Conservation (phyloP, 2,888 invertebrate species). For the Gasteruption jaculator region DNA sequence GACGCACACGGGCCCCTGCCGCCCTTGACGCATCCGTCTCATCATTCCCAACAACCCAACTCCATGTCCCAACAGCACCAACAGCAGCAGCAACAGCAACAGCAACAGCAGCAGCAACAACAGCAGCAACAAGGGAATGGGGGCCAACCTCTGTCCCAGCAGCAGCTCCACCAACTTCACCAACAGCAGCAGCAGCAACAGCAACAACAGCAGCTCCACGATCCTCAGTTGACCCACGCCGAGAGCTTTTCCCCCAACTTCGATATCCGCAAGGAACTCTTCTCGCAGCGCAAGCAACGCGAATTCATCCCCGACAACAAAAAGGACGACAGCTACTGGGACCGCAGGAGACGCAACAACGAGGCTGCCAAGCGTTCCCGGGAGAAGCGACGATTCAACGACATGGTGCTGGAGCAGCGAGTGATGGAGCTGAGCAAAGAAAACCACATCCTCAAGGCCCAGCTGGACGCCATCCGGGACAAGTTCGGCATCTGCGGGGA, state of each 20-base stretch:
- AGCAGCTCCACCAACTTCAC: slow-evolving; percentile 24
- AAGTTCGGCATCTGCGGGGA: slow-evolving; percentile 89
- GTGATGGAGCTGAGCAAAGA: slow-evolving; percentile 93
- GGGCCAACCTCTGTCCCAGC: slow-evolving; percentile 25
- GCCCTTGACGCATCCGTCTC: slow-evolving; percentile 40
- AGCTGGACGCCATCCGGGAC: slow-evolving; percentile 87
- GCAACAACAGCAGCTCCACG: slow-evolving; percentile 39
- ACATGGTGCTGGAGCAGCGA: slow-evolving; percentile 92
- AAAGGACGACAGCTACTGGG: slow-evolving; percentile 98
- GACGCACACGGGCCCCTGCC: slow-evolving; percentile 38
- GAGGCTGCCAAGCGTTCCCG: slow-evolving; percentile 95
- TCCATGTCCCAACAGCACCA: slow-evolving; percentile 34
- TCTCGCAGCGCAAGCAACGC: slow-evolving; percentile 87
- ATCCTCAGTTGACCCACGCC: slow-evolving; percentile 44
- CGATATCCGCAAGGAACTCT: slow-evolving; percentile 71
- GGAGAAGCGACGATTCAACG: slow-evolving; percentile 94
- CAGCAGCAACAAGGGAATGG: slow-evolving; percentile 51
- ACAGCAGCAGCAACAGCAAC: slow-evolving; percentile 35
- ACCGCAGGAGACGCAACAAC: slow-evolving; percentile 90
- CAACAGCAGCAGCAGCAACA: slow-evolving; percentile 47
- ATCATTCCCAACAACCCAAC: slow-evolving; percentile 36
- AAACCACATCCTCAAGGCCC: slow-evolving; percentile 90
- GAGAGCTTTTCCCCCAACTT: slow-evolving; percentile 42
- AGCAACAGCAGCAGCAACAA: slow-evolving; percentile 28
- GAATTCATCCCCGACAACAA: slow-evolving; percentile 96